Conservation (phyloP, 2,888 invertebrate species). For the Malthinus flaveolus region DNA sequence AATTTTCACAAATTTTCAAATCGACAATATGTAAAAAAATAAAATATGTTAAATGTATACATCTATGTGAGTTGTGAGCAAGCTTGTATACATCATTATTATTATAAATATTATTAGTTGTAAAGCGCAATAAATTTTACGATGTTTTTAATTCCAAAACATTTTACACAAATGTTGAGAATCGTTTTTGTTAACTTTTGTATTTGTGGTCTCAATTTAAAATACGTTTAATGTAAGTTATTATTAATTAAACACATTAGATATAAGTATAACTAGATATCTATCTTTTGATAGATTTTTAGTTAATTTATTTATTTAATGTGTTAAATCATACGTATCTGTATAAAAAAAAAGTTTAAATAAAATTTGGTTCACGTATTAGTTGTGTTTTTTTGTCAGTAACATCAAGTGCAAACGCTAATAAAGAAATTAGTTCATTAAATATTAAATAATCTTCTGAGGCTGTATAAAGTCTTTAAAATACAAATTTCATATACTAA, state of each 20-base stretch:
- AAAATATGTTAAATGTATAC: constrained; percentile 38
- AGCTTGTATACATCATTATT: constrained; percentile 8
- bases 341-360: constrained; percentile 42
- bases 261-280: constrained; percentile 38
- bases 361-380: constrained; percentile 27
- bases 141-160: constrained; percentile 25
- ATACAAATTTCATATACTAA: too few species aligned
- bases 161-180: constrained; percentile 32
- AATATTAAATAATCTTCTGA: too few species aligned
- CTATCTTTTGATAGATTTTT: constrained; percentile 49
- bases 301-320: constrained; percentile 47
- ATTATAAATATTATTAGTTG: constrained; percentile 36
- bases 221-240: constrained; percentile 47
- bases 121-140: constrained; percentile 35
- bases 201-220: constrained; percentile 47
- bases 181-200: constrained; percentile 38
- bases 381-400: too few species aligned
- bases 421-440: too few species aligned
- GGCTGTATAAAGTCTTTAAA: too few species aligned
- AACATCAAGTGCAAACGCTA: too few species aligned
- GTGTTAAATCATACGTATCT: constrained; percentile 52
- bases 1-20: constrained; percentile 5
- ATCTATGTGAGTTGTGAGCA: neutral
- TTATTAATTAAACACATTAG: constrained; percentile 36
- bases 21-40: constrained; percentile 14